A percentile compares a stretch with the other conserved stretches of the same genome.
Evolutionary conservation across 2,797 vertebrate genomes (phyloP).

Genomic region (Microchirus variegatus): DNA sequence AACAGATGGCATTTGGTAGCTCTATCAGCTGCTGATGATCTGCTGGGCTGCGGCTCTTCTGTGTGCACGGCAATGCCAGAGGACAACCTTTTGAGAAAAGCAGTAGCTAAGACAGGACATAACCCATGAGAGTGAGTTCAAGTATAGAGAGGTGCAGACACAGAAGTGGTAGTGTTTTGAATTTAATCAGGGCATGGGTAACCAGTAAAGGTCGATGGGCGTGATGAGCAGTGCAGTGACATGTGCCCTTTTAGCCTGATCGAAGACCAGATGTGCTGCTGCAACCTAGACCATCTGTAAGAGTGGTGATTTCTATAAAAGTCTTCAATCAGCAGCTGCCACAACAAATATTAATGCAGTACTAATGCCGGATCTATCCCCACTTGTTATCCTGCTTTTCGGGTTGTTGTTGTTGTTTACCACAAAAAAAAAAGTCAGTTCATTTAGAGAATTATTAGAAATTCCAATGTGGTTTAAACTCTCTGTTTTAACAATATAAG

Average conservation of each 20-base stretch:
- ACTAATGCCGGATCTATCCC: no score
- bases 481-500: conserved; percentile 12
- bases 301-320: conserved; percentile 6
- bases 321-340: no score
- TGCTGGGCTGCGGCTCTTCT: background rate
- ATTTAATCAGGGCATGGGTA: background rate
- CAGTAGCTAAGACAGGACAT: no score
- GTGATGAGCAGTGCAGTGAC: background rate
- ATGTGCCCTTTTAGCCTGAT: background rate
- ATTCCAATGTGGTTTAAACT: conserved; percentile 1
- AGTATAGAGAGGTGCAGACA: no score
- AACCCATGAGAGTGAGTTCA: no score
- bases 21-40: no score
- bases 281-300: background rate
- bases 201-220: background rate
- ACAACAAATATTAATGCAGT: no score
- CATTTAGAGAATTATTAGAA: conserved; percentile 10
- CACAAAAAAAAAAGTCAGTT: no score
- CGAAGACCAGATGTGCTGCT: background rate
- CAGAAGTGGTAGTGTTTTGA: background rate
- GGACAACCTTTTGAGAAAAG: background rate
- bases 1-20: background rate
- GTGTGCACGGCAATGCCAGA: background rate
- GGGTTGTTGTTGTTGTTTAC: no score
- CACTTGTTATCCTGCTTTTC: no score